These are phyloP conservation scores for Zele albiditarsus DNA, from an alignment of 2,888 invertebrate genomes.

Conservation along the genomic window DNA sequence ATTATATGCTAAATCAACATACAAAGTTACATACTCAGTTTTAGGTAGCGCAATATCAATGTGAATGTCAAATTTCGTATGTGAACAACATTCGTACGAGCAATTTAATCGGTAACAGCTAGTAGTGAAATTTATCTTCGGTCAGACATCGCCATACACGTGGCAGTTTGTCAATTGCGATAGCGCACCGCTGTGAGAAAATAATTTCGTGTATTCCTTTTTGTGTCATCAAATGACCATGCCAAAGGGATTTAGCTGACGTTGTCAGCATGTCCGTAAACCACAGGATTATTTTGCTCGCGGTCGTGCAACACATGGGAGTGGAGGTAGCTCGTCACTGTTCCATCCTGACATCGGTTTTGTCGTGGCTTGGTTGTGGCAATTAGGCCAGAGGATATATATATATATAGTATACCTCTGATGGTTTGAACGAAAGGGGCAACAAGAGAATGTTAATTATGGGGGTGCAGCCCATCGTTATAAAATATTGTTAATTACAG, in stretches of 20 bases:
- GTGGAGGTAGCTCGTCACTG: conserved; percentile 10
- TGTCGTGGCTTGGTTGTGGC: conserved; percentile 33
- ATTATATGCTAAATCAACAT: no score
- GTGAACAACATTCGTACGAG: no score
- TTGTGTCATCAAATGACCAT: no score
- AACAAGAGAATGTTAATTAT: conserved; percentile 35
- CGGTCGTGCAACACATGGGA: conserved; percentile 33
- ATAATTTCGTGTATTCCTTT: background rate
- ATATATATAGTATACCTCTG: conserved; percentile 6
- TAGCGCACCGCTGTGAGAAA: no score
- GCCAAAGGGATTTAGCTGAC: background rate
- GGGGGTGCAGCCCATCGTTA: conserved; percentile 42
- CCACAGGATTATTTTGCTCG: conserved; percentile 37
- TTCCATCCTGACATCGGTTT: conserved; percentile 37
- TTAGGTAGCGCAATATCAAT: no score
- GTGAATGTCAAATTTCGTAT: no score
- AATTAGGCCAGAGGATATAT: conserved; percentile 31
- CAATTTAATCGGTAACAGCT: background rate
- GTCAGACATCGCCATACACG: background rate
- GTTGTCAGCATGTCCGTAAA: conserved; percentile 30
- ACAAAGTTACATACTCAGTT: no score
- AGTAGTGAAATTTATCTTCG: no score
- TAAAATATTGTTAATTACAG: conserved; percentile 38
- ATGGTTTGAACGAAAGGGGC: conserved; percentile 17
- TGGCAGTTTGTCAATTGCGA: no score